Evolutionary conservation across 2,113 vertebrate species (phyloP), one percentile per base, ranked within the genome.

Genomic region (Rhadina sibilatrix): DNA sequence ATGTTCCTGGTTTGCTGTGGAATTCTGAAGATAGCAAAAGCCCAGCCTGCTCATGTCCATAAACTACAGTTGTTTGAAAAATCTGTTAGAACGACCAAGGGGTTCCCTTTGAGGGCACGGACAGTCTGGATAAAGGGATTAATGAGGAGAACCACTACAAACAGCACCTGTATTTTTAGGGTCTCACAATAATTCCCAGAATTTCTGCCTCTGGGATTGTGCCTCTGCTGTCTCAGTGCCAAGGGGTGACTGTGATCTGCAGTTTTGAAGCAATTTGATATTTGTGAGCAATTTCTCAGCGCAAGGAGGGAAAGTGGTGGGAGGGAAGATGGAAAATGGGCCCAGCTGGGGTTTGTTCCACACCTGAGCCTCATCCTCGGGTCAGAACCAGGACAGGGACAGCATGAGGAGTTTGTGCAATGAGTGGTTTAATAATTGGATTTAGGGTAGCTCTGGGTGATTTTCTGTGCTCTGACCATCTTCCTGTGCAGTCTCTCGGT

Each of bases 201-300:
- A 17, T 21, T 66, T n/a, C 13, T 3, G 7, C 25, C 33, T 38
- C 12, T 31, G 37, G 46, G 19, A 9, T 1, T 15, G 40, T 25
- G 40, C 20, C 56, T 77, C 33, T 66, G 65, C n/a, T 16, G 4
- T 9, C 13, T 6, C 14, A 7, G 5, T 15, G 19, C 33, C 37
- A 8, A 11, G 52, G 35, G 37, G 8, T 23, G 56, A 10, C 65
- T 20, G 82, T 15, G 61, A 46, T 15, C 22, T n/a, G 50, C 20
- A 30, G 7, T 11, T 78, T 33, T 52, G 53, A 28, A 28, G 16
- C 2, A 16, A 7, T 50, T 15, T n/a, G 57, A 6, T 10, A 52
- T 30, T 53, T 0, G 0, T 6, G 37, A 50, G 16, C 8, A 25
- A 10, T 50, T 75, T 11, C 25, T 86, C 17, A 0, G 3, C 30